Evolutionary conservation across 2,113 vertebrate genomes (phyloP).

Genomic region (Clarias batrachus): DNA sequence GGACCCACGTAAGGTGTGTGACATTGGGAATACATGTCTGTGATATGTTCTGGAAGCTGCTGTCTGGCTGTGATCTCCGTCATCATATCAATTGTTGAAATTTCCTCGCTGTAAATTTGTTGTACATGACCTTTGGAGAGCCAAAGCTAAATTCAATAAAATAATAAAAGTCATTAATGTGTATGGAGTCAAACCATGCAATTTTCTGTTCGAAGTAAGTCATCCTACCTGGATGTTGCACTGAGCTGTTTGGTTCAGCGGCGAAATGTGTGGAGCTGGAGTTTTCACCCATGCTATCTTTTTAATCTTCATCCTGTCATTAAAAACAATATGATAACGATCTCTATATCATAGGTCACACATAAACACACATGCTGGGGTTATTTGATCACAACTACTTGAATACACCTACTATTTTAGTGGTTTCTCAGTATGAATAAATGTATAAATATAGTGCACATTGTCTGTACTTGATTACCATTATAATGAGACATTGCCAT

Average conservation of each 20-base stretch:
- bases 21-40: neutral
- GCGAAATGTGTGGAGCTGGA: conserved; percentile 32
- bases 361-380: neutral
- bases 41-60: conserved; percentile 1
- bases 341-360: neutral
- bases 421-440: neutral
- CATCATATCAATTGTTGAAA: conserved; percentile 43
- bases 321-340: neutral
- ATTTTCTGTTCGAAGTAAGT: neutral
- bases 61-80: conserved; percentile 5
- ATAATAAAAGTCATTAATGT: neutral
- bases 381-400: neutral
- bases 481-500: neutral
- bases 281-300: conserved; percentile 8
- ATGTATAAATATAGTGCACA: neutral
- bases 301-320: conserved; percentile 38
- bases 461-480: neutral
- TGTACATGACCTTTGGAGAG: conserved; percentile 31
- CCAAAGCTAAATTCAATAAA: neutral
- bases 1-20: conserved; percentile 42
- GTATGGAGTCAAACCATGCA: neutral
- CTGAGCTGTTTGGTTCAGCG: conserved; percentile 30
- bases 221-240: conserved; percentile 37
- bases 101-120: conserved; percentile 32
- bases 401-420: neutral